Evolutionary conservation across 1,140 invertebrate species (phyloP).

Genomic region (Pachypeltis micranthus): DNA sequence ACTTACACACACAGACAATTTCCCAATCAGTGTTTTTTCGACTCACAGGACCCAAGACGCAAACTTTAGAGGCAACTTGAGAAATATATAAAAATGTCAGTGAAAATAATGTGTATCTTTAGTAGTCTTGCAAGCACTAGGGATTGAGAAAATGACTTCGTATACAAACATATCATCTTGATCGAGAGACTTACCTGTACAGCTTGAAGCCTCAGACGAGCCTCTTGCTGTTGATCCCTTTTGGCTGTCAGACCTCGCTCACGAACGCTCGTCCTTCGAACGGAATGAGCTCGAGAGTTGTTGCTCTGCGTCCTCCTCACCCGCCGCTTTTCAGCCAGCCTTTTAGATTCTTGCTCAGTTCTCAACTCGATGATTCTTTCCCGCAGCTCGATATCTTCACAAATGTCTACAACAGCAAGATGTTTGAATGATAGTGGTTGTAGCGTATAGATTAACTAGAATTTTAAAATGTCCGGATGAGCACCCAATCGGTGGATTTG

Average conservation of each 20-base stretch:
- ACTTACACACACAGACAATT: no score
- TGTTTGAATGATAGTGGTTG: no score
- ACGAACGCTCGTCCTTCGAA: slow-evolving; percentile 82
- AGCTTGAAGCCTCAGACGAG: slow-evolving; percentile 53
- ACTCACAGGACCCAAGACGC: no score
- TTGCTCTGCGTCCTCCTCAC: slow-evolving; percentile 41
- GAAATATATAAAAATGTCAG: no score
- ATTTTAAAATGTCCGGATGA: slow-evolving; percentile 14
- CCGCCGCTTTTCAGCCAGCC: slow-evolving; percentile 45
- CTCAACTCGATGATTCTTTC: slow-evolving; percentile 78
- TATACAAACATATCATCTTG: no score
- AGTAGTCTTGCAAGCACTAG: no score
- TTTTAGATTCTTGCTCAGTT: slow-evolving; percentile 76
- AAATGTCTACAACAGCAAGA: slow-evolving; percentile 59
- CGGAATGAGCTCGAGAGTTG: slow-evolving; percentile 62
- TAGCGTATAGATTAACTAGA: no score
- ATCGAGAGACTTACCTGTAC: slow-evolving; percentile 48
- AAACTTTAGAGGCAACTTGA: no score
- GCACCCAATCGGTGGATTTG: no score
- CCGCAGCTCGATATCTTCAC: slow-evolving; percentile 86
- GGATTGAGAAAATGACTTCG: no score
- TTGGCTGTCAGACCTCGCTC: slow-evolving; percentile 90
- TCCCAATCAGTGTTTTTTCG: no score
- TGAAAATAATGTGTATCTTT: no score
- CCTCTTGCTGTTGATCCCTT: slow-evolving; percentile 88